Percentiles rank a stretch among this genome's conserved stretches.
These are phyloP conservation scores for Kryphioiulus occultus DNA, from an alignment of 2,888 invertebrate genomes.

Conservation along the genomic window DNA sequence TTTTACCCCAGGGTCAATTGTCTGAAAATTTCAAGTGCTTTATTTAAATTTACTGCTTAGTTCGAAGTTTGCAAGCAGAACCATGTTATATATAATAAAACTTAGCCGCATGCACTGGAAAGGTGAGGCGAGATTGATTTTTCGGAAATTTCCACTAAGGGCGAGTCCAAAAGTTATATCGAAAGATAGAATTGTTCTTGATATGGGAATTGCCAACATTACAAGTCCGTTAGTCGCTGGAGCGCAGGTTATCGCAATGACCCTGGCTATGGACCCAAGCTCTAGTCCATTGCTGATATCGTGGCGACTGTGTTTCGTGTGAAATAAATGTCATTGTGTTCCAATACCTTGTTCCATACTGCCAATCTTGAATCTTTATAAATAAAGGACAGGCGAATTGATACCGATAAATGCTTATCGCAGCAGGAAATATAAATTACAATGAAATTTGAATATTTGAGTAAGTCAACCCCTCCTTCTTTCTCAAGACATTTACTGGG, in stretches of 20 bases:
- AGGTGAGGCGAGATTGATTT: too few relatives aligned
- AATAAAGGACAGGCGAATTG: background rate
- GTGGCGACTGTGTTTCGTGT: background rate
- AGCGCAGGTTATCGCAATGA: background rate
- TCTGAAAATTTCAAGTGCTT: background rate
- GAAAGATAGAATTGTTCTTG: background rate
- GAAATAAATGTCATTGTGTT: conserved; percentile 23
- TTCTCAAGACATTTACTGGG: too few relatives aligned
- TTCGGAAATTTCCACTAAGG: background rate
- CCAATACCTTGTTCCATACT: too few relatives aligned
- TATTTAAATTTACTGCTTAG: background rate
- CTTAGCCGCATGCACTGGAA: background rate
- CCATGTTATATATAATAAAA: background rate
- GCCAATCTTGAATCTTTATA: too few relatives aligned
- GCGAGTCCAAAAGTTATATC: background rate
- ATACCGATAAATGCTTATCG: background rate
- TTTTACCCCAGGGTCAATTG: background rate
- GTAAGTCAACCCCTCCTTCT: background rate
- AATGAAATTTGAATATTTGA: background rate
- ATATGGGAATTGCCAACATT: background rate
- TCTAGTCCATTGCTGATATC: background rate
- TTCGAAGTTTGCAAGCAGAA: background rate
- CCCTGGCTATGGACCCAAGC: background rate
- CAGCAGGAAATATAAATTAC: background rate
- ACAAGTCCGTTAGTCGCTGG: background rate